Conservation (phyloP, 2,888 invertebrate species). For the Vandiemenella viatica region DNA sequence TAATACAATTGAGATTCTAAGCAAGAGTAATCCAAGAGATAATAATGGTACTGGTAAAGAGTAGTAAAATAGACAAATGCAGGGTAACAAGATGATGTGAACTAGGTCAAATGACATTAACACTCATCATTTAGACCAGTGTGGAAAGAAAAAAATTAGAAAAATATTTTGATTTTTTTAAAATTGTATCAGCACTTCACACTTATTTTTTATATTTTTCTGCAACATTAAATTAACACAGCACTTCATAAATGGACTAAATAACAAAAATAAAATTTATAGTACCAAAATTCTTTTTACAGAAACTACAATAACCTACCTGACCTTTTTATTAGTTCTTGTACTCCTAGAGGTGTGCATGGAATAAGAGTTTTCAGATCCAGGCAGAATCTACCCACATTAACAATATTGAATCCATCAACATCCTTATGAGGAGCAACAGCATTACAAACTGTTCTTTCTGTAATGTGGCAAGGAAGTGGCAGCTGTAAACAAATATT, state of each 20-base stretch:
- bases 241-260: too few relatives aligned
- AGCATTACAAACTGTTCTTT: constrained; percentile 62
- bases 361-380: constrained; percentile 63
- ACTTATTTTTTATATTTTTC: not conserved
- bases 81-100: too few relatives aligned
- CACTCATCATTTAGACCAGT: too few relatives aligned
- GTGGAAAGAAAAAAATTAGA: not conserved
- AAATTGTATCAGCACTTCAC: not conserved
- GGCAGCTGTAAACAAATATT: constrained; percentile 45
- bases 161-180: not conserved
- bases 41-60: too few relatives aligned
- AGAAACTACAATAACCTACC: constrained; percentile 24
- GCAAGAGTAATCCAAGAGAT: too few relatives aligned
- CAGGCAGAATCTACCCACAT: constrained; percentile 61
- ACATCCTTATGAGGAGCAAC: constrained; percentile 73
- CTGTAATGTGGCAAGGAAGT: constrained; percentile 59
- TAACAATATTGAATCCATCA: constrained; percentile 75
- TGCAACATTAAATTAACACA: not conserved
- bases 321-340: constrained; percentile 49
- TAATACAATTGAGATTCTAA: too few relatives aligned
- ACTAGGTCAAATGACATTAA: too few relatives aligned
- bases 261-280: too few relatives aligned
- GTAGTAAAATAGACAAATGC: too few relatives aligned
- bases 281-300: not conserved
- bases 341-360: constrained; percentile 63